phyloP scores from a whole-genome alignment of 2,888 invertebrate genomes.

The Merodon equestris region DNA sequence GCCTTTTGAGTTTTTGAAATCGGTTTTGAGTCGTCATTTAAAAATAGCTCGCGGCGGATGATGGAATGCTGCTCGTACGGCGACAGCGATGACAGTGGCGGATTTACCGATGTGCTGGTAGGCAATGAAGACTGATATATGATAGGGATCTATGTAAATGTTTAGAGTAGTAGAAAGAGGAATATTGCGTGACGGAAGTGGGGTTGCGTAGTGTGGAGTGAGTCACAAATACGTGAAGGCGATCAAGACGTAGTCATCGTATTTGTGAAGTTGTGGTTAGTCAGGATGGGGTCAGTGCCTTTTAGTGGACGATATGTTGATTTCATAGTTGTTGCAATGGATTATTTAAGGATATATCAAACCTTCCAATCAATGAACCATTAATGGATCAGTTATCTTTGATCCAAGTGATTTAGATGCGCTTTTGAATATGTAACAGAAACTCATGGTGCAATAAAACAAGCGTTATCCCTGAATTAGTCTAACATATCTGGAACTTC shows the following conservation, averaged over 20 bases:
- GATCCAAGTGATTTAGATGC: no score
- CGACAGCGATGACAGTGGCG: slow-evolving; percentile 33
- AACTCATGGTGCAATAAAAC: no score
- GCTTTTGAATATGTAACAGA: no score
- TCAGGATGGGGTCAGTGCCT: slow-evolving; percentile 25
- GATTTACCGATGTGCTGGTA: slow-evolving; percentile 16
- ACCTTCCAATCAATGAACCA: no score
- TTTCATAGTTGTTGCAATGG: neutral
- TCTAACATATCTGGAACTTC: no score
- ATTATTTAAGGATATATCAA: no score
- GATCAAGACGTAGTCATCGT: slow-evolving; percentile 11
- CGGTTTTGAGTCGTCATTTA: slow-evolving; percentile 46
- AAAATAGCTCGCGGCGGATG: slow-evolving; percentile 42
- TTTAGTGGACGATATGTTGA: neutral
- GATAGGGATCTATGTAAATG: slow-evolving; percentile 35
- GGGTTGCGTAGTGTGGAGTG: neutral
- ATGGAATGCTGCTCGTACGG: slow-evolving; percentile 19
- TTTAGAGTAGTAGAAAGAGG: slow-evolving; percentile 7
- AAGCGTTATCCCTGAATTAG: no score
- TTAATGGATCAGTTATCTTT: no score
- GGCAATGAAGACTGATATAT: slow-evolving; percentile 44
- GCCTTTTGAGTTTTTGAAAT: slow-evolving; percentile 49
- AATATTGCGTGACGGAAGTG: slow-evolving; percentile 36
- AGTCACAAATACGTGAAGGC: slow-evolving; percentile 16
- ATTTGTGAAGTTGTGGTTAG: slow-evolving; percentile 2